Evolutionary conservation across 2,113 vertebrate species (phyloP).

Genomic region (Tychaedon coryphoeus): DNA sequence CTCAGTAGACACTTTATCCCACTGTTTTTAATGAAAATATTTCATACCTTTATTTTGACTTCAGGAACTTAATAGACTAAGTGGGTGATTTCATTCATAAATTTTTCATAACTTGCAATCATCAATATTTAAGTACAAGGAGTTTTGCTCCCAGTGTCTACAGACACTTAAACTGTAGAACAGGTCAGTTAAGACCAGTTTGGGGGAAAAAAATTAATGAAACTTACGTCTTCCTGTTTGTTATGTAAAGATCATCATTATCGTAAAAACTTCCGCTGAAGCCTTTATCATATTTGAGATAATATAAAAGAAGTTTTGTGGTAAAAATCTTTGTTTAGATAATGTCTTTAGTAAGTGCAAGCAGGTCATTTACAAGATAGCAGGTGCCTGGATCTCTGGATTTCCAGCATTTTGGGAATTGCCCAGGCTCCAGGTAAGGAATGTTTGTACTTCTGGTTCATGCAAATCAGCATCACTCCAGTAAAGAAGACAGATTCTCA

Average conservation of each 20-base stretch:
- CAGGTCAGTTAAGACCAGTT: neutral
- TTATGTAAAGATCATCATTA: neutral
- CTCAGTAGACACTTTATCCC: neutral
- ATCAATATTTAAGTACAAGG: neutral
- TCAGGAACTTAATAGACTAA: neutral
- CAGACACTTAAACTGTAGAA: neutral
- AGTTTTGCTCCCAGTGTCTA: neutral
- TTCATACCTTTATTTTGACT: neutral
- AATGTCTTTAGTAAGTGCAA: neutral
- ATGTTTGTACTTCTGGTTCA: neutral
- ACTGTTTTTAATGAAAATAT: neutral
- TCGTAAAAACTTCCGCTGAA: neutral
- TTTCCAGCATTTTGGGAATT: neutral
- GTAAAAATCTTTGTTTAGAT: neutral
- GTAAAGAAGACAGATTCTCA: neutral
- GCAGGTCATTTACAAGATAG: neutral
- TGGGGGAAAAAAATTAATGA: neutral
- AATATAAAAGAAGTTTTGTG: neutral
- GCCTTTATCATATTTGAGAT: neutral
- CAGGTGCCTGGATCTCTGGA: neutral
- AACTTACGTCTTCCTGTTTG: accelerated
- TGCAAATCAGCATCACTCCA: neutral
- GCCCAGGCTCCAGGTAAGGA: neutral
- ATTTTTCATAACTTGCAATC: neutral
- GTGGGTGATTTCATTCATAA: neutral